phyloP scores from a whole-genome alignment of 2,113 vertebrate genomes.

The Drymodes brunneopygia region DNA sequence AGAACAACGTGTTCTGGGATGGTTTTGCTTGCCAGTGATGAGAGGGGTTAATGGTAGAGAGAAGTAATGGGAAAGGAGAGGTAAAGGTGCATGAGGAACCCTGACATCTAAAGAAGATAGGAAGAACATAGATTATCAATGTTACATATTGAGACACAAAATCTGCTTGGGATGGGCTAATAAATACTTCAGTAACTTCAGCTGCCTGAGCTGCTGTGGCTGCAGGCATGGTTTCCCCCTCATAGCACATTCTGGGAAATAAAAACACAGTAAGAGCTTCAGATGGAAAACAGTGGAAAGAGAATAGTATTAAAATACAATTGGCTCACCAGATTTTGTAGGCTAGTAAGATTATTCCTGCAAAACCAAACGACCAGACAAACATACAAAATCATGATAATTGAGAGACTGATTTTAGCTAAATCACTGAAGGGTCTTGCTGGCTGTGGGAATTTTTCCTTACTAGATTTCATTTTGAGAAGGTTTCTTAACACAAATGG shows the following conservation, averaged over 20 bases:
- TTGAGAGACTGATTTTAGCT: neutral
- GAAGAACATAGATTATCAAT: neutral
- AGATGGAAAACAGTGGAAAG: neutral
- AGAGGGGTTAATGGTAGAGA: neutral
- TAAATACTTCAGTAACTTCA: neutral
- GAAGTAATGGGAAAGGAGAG: neutral
- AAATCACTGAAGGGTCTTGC: neutral
- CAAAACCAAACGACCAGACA: neutral
- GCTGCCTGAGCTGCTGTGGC: neutral
- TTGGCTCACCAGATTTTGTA: neutral
- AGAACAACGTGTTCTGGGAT: fast-evolving
- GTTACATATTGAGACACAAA: neutral
- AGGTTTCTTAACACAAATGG: neutral
- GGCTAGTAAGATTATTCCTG: neutral
- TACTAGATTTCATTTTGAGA: neutral
- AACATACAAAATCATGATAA: neutral
- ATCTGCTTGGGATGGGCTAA: neutral
- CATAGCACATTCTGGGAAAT: neutral
- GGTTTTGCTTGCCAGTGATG: neutral
- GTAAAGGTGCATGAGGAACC: neutral
- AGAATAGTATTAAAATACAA: neutral
- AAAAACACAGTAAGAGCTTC: neutral
- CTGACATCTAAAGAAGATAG: neutral
- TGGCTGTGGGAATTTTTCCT: neutral
- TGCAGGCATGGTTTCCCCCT: neutral